A percentile compares a stretch with the other conserved stretches of the same genome.
Conservation (phyloP, 53 echinoderm and acorn worm genomes). For the Temnopleurus reevesii region DNA sequence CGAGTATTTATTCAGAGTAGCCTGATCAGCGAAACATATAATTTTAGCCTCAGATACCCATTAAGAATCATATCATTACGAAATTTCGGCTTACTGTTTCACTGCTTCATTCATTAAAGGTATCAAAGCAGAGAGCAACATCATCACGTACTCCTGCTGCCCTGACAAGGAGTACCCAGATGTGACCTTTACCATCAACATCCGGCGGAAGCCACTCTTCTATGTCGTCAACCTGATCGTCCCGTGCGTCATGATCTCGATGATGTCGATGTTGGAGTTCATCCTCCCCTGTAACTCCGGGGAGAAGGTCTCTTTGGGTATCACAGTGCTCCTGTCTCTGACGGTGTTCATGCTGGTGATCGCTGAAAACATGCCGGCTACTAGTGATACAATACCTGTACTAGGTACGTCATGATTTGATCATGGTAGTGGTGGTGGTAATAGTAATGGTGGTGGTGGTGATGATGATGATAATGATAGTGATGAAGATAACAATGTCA, state of each 20-base stretch:
- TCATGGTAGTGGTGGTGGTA: too few species aligned
- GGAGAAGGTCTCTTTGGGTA: conserved; percentile 97
- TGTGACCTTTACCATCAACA: conserved; percentile 80
- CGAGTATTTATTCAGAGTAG: too few species aligned
- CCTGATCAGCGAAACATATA: too few species aligned
- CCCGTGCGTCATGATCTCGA: conserved; percentile 91
- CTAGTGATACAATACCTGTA: conserved; percentile 87
- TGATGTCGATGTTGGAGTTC: conserved; percentile 95
- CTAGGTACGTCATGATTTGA: conserved; percentile 69
- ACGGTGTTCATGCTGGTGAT: conserved; percentile 99
- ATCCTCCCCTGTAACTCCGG: conserved; percentile 98
- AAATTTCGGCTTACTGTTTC: too few species aligned
- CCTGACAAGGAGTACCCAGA: conserved; percentile 80
- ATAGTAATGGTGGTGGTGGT: too few species aligned
- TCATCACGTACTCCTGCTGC: conserved; percentile 75
- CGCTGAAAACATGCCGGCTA: conserved; percentile 98
- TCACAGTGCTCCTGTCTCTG: conserved; percentile 94
- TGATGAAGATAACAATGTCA: too few species aligned
- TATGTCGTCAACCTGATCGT: conserved; percentile 93
- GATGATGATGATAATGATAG: too few species aligned
- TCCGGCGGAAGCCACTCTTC: conserved; percentile 91
- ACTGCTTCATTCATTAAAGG: conserved; percentile 33
- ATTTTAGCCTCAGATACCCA: too few species aligned
- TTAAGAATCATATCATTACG: too few species aligned
- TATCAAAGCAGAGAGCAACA: conserved; percentile 62